Evolutionary conservation across 1,140 invertebrate genomes (phyloP), one percentile per base, ranked within the genome.

Genomic region (Drosophila insularis): DNA sequence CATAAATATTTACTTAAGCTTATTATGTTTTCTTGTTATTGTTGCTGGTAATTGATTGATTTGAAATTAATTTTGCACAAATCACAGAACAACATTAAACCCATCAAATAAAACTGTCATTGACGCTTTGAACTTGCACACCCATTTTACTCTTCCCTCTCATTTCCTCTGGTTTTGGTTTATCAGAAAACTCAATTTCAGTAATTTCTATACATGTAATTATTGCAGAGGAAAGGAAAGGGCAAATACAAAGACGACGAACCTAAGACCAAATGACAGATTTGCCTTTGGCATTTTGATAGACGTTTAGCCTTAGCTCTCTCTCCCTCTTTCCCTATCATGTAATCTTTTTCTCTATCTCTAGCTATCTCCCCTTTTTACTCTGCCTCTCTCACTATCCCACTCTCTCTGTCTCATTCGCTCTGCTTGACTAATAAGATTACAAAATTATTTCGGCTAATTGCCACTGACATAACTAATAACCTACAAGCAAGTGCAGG

Each of bases 391-490:
- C 27, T 31, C 1, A 8, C 11, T 64, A 3, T 46, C 19, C 43
- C 5, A 19, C 14, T 58, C 21, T 66, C 35, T 40, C 13, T n/a
- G 0, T 66, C 21, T 55, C 13, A 8, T 6, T 55, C 13, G 32
- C 39, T 31, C 14, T 65, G 54, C 56, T 19, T 55, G 63, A 17
- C 14, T 66, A 66, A 66, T 56, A 66, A 66, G 63, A 66, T 66
- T 66, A 56, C 53, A 39, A 50, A 56, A 66, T 66, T 66, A 66
- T 66, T 66, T 66, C 21, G 53, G 63, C 54, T 66, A 66, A 66
- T 66, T 66, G 54, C 63, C 53, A 66, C 63, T 66, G 63, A 66
- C 63, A 66, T 66, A 66, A 66, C 53, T 58, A 66, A 66, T 66
- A 66, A 66, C 17, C 43, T 19, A 50, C 43, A 50, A 50, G 43